Evolutionary conservation across 2,797 vertebrate genomes (phyloP), one percentile per base, ranked within the genome.

Genomic region (Myotis pilosus): DNA sequence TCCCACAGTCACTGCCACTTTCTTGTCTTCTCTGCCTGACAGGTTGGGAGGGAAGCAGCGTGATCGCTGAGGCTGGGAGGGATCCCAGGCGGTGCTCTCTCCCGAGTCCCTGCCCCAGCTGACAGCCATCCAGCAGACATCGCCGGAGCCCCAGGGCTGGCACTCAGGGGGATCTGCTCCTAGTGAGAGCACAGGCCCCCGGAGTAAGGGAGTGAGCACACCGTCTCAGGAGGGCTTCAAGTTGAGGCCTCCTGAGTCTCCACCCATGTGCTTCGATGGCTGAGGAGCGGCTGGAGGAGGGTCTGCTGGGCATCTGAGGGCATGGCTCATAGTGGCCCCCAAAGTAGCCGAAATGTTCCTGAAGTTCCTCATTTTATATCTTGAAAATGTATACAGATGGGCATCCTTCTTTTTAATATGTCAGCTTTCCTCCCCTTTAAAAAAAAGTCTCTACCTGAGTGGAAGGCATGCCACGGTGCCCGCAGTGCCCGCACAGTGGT

Each of bases 321-420:
- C 28, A 0, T 64, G 72, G 51, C 33, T 85, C 55, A 53, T 2
- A 23, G 36, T 4, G 41, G 22, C 53, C 66, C 74, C 28, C 3
- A 71, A 90, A 47, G 15, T 16, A 53, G 49, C 22, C 30, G 36
- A 75, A 38, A 10, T 28, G 9, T 22, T 66, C 74, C 76, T 78
- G 41, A 71, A 80, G 69, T 84, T 82, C 57, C 79, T 94, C 72
- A 30, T 96, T 78, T 57, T 66, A 75, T 66, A 75, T 69, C 36
- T 85, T 74, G 44, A 68, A 93, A 88, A 51, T 53, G 19, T 38
- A 4, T 15, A 28, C n/a, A 85, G 68, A 57, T 74, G 74, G 79
- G 4, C 20, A 66, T 55, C 41, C 53, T 83, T 80, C 41, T 93
- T 66, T 66, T 87, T 41, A 64, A 13, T 41, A 88, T 3, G 20